These are phyloP conservation scores for Falcaria lacertinaria DNA, from an alignment of 2,888 invertebrate genomes.

Conservation along the genomic window DNA sequence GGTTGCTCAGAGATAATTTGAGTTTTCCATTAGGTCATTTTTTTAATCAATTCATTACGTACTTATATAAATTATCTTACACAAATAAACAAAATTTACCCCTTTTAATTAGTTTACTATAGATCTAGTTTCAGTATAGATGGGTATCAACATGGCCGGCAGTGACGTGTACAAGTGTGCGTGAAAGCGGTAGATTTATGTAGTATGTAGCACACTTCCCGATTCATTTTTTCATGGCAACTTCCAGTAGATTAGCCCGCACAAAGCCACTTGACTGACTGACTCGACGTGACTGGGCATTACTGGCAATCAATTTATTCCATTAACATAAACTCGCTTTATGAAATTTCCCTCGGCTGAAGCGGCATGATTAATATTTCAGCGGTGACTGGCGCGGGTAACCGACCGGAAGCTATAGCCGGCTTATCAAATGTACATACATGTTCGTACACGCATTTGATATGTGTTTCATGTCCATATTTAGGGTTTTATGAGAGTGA, in stretches of 20 bases:
- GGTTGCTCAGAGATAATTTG: too few species aligned
- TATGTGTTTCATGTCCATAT: too few species aligned
- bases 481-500: too few species aligned
- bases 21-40: too few species aligned
- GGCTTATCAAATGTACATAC: slow-evolving; percentile 31
- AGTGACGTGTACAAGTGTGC: background rate
- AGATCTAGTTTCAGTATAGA: too few species aligned
- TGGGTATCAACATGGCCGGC: too few species aligned
- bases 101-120: too few species aligned
- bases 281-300: slow-evolving; percentile 39
- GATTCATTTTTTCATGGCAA: background rate
- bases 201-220: background rate
- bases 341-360: slow-evolving; percentile 52
- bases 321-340: slow-evolving; percentile 64
- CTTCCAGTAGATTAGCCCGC: background rate
- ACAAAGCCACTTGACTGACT: slow-evolving; percentile 10
- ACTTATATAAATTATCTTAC: too few species aligned
- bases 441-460: slow-evolving; percentile 8
- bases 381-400: slow-evolving; percentile 55
- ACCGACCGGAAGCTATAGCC: slow-evolving; percentile 36
- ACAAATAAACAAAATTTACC: too few species aligned
- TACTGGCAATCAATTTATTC: slow-evolving; percentile 49
- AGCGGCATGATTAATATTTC: slow-evolving; percentile 62
- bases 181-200: background rate
- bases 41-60: too few species aligned